phyloP scores from a whole-genome alignment of 2,797 vertebrate genomes.

The Hozukius guyotensis region DNA sequence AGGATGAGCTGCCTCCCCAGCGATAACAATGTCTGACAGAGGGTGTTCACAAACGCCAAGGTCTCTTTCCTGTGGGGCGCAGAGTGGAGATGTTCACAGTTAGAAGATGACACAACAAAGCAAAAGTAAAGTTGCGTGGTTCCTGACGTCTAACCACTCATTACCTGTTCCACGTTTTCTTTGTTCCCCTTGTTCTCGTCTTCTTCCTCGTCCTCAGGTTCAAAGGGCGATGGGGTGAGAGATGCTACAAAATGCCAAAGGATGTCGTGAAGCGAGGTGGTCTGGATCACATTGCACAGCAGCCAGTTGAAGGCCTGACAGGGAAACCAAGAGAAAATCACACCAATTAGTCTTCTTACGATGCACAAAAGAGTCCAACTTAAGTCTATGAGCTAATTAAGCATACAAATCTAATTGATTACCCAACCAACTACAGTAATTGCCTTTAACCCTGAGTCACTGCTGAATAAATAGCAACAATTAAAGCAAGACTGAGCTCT shows the following conservation, averaged over 20 bases:
- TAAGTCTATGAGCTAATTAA: background rate
- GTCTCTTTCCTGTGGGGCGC: conserved; percentile 89
- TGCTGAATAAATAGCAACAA: background rate
- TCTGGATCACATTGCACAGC: conserved; percentile 99
- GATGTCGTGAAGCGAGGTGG: conserved; percentile 97
- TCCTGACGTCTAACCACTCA: background rate
- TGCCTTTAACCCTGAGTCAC: background rate
- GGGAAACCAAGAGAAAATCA: background rate
- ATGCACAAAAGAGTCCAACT: background rate
- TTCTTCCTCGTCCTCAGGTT: conserved; percentile 96
- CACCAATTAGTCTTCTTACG: background rate
- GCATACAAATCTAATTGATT: background rate
- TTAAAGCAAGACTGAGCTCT: background rate
- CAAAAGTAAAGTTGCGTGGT: background rate
- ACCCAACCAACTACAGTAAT: background rate
- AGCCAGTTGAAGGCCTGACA: conserved; percentile 98
- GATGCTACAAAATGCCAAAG: conserved; percentile 99
- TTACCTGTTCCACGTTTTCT: conserved; percentile 93
- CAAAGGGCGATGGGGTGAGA: conserved; percentile 93
- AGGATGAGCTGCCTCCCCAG: conserved; percentile 97
- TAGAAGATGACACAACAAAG: background rate
- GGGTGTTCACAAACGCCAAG: conserved; percentile 98
- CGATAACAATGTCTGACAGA: conserved; percentile 97
- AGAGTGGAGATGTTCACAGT: background rate
- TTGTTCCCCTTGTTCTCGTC: conserved; percentile 97